Evolutionary conservation across 2,113 vertebrate genomes (phyloP), one percentile per base, ranked within the genome.

Genomic region (Phylloscopus trochilus): DNA sequence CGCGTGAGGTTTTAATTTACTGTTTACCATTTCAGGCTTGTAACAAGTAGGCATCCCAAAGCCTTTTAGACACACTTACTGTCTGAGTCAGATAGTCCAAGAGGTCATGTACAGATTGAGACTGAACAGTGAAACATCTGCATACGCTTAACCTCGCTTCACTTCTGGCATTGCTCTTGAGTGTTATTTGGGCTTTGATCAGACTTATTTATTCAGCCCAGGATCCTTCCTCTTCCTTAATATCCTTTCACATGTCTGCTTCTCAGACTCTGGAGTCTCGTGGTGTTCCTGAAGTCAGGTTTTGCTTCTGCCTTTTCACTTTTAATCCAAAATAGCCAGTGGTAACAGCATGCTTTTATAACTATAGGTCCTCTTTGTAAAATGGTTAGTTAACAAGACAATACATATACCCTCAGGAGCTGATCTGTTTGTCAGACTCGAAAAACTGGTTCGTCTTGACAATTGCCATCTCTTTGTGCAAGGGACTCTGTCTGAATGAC

Each of bases 121-220:
- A 87, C 49, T 67, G 60, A 95, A 41, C 89, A 90, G 89, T 81
- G 69, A 84, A 93, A 94, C 92, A 95, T 94, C 89, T 96, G 94
- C 80, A 81, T 84, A 28, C 0, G 7, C 52, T 96, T 96, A 96
- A 90, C 91, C 86, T 84, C 92, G 76, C 52, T 92, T 92, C 76
- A 64, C 64, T 93, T 92, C 52, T 84, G 83, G 27, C 87, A 82
- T 89, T 84, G 69, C 77, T 90, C 80, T 67, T 90, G 91, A 92
- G 87, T 95, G 94, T 53, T 95, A 60, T 82, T 44, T 78, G 47
- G 43, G 92, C 92, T 96, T 95, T 97, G 95, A 95, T 96, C 90
- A 97, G 80, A 68, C 31, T 74, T 84, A 90, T 93, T 91, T 79
- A 95, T 91, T 92, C 58, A 87, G 69, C 62, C 37, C 37, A 60